Evolutionary conservation across 2,888 invertebrate species (phyloP).

Genomic region (Pristionchus maxplancki): DNA sequence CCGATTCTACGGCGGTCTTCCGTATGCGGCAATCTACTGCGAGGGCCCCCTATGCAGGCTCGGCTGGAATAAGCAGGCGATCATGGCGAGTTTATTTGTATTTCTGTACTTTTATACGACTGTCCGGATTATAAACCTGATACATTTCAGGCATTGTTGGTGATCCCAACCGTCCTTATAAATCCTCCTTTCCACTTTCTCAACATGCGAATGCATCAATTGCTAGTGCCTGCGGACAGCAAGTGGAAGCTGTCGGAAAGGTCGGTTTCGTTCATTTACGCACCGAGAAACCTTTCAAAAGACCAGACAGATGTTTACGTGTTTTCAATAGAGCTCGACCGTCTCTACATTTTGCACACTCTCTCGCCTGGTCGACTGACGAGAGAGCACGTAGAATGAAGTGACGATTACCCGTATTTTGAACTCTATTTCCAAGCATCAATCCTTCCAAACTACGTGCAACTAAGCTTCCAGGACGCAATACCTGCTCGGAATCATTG

Average conservation of each 20-base stretch:
- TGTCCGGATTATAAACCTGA: background rate
- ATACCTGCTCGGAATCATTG: background rate
- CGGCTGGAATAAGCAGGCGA: background rate
- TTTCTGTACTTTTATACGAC: background rate
- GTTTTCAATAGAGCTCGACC: too few species aligned
- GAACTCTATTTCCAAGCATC: too few species aligned
- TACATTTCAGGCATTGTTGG: background rate
- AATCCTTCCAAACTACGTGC: too few species aligned
- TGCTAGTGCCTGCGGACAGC: background rate
- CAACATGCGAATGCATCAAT: background rate
- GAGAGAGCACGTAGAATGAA: background rate
- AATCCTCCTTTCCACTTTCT: background rate
- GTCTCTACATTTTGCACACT: background rate
- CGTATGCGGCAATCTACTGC: background rate
- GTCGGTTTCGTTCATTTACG: background rate
- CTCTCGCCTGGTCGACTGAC: too few species aligned
- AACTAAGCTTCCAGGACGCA: background rate
- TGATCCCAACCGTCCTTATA: background rate
- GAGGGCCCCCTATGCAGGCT: background rate
- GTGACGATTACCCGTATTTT: too few species aligned
- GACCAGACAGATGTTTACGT: background rate
- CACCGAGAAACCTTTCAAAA: background rate
- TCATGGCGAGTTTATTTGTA: background rate
- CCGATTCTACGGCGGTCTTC: background rate
- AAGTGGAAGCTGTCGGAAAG: background rate